Base-by-base conservation (phyloP, 2,797 vertebrate genomes). In the Moxostoma hubbsi region DNA sequence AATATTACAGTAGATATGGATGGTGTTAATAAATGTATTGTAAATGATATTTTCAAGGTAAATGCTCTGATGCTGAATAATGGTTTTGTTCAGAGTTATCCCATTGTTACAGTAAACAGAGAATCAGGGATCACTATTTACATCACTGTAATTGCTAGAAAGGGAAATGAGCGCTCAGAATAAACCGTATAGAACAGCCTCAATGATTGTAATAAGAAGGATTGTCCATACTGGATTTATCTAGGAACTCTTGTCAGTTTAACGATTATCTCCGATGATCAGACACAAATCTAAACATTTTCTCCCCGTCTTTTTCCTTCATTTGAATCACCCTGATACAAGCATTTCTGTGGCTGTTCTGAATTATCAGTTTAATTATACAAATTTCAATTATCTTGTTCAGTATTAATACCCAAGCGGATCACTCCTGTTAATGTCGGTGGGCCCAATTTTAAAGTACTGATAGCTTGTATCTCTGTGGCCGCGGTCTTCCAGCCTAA, bases 11-110 rank as follows among this genome's bases (percentile, higher is more conserved):
- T 50, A 24, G 18, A 18, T 13, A 43, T 50, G 7, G 16, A n/a
- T 58, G 63, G 53, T 58, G 46, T 57, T 67, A 9, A 36, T 57
- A 57, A 49, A 5, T 49, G 4, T 67, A 67, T 76, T 76, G 58
- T 76, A 59, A 76, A 12, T 49, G 4, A 36, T 59, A 43, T 67
- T 76, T 67, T 76, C 2, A 5, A 47, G 43, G 12, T 0, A 16
- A 16, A 24, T 24, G 11, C 53, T 66, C 53, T 45, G 24, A 54
- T 46, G 53, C 5, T n/a, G 24, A 61, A 61, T 51, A 10, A 51
- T 61, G 24, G 24, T 24, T n/a, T 9, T 11, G 50, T 73, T 71
- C 43, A 59, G 54, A 72, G 43, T 4, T 43, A 9, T 74, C 6
- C 13, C 45, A 10, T 65, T 62, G 24, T 43, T 43, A 43, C 59